Base-by-base conservation (phyloP, 1,140 invertebrate species). In the Euwallacea similis region DNA sequence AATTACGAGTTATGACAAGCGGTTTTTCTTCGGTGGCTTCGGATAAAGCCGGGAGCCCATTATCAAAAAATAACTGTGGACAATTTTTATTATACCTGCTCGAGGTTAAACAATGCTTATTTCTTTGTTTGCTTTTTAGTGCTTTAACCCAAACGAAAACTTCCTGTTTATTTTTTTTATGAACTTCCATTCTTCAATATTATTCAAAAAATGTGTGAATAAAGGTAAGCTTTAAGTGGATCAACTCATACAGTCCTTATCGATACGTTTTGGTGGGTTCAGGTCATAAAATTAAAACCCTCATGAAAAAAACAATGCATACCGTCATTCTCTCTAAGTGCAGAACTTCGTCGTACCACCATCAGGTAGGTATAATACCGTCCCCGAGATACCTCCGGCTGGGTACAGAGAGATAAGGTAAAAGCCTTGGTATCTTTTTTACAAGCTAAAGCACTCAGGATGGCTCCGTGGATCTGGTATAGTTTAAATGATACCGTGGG, bases 1-100 rank as follows among this genome's bases (percentile, higher is more conserved):
- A 68, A 68, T 68, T 68, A 68, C 47, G 66, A 61, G 56, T 68
- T 68, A 68, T 68, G 66, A 68, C 66, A 54, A 68, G 63, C 63
- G 33, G 7, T 66, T 59, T 60, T 67, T 66, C 58, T 67, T 61
- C 16, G 15, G 56, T 33, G 44, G 7, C 43, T 66, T 43, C 46
- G 11, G 62, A 58, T 66, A 56, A 41, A 66, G 65, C 15, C 43
- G 42, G 66, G 16, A 46, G 56, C 15, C 66, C 56, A 60, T 68
- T 61, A 68, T 68, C 33, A 68, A 68, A 60, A 56, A 68, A 68
- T 68, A 68, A 68, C 43, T 59, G 53, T 13, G 41, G 56, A 68
- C n/a, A 13, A n/a, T 61, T 68, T 68, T 68, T 68, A 68, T 60
- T 68, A 16, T 68, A 61, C 66, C 66, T 68, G 65, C 54, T 8